Base-by-base conservation (phyloP, 1,140 invertebrate species). In the Sarcophaga bullata region DNA sequence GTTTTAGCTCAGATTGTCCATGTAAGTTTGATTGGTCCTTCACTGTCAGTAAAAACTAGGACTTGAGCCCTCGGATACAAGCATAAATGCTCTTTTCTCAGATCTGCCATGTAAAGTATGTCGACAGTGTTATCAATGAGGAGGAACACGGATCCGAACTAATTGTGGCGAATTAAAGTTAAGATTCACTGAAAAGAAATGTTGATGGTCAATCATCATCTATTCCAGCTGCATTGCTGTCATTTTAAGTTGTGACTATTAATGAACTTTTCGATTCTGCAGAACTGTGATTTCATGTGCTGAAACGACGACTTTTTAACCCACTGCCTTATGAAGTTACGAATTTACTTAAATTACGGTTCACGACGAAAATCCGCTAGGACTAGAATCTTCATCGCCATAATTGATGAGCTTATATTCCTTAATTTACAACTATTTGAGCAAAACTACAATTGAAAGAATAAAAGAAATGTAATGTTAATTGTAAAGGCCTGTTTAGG, bases 291-390 rank as follows among this genome's bases (percentile, higher is more conserved):
- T 73, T 83, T 80, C 83, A 81, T 13, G 84, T 85, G 48, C 84
- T 86, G 37, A 85, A 85, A 58, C 87, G 86, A 19, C 75, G 7
- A 68, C 86, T 86, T 10, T 84, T 85, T 54, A 88, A 89, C 83
- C 84, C 87, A 49, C n/a, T n/a, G 87, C 85, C 17, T 88, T 88
- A 83, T 85, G 52, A 89, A 89, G 82, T 89, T 89, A 8, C 88
- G 85, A 83, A n/a, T n/a, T 89, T 89, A 76, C 88, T 89, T 25
- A 89, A 84, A 83, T 89, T 89, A 54, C 88, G n/a, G 86, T 81
- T 89, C 88, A 81, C 88, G 85, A 4, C 86, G 87, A n/a, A 83
- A 89, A 89, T 48, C 86, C 87, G 84, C 87, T 82, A 82, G 88
- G 87, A 78, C 88, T 89, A 73, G 86, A 85, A 82, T 86, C 85